Evolutionary conservation across 2,888 invertebrate genomes (phyloP), one percentile per base, ranked within the genome.

Genomic region (Macaria notata): DNA sequence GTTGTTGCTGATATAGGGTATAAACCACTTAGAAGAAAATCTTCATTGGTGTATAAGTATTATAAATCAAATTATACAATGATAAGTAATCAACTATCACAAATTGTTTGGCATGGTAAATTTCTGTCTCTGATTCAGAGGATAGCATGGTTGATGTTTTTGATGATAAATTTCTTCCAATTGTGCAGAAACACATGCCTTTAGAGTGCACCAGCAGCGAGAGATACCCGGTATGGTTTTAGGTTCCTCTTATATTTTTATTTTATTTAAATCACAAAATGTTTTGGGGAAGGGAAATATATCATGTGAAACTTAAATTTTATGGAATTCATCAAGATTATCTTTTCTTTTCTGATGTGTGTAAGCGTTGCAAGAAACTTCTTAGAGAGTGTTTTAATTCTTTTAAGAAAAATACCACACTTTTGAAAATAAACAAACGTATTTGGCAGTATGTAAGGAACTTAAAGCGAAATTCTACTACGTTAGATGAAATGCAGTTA

Each of bases 181-280:
- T 48, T 30, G 30, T 48, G 1, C 4, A 8, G 9, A 19, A 39
- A 1, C 4, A 30, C 30, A 48, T 39, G 2, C 48, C 48, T 8
- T 48, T 39, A 30, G 9, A 38, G 4, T n/a, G 3, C 30, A 7
- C 48, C 0, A 48, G 29, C 3, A 48, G 19, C 30, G 48, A 48
- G 5, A 38, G 48, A 0, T 48, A 39, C 9, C 48, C 48, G 4
- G 9, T 29, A 8, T 48, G 48, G 48, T 48, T 47, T n/a, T 47
- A 33, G 1, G 3, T 33, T 5, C 46, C 46, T 4, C 46, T 47
- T 36, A 36, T 47, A n/a, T n/a, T n/a, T n/a, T n/a, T n/a, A n/a
- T n/a, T n/a, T n/a, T n/a, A n/a, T n/a, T n/a, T n/a, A n/a, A n/a
- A n/a, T n/a, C n/a, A n/a, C n/a, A 9, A 36, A 47, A 36, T 47